These are phyloP conservation scores for Brachionus rubens DNA, from an alignment of 1,140 invertebrate genomes.

Conservation along the genomic window DNA sequence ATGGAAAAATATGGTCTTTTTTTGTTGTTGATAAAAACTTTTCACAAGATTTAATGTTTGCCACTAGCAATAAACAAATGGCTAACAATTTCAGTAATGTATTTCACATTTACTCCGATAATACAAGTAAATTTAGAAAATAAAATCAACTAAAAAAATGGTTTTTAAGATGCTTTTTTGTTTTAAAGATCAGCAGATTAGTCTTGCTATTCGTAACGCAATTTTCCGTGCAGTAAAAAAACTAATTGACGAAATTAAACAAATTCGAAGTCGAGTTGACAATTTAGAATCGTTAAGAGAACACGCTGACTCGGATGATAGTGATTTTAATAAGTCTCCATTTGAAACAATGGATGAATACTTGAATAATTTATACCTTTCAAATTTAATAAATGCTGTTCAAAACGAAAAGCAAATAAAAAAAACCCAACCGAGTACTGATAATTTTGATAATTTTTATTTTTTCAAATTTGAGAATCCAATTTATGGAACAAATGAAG, in stretches of 20 bases:
- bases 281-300: too few species aligned
- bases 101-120: slow-evolving; percentile 79
- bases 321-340: too few species aligned
- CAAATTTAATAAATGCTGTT: too few species aligned
- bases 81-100: slow-evolving; percentile 64
- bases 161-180: too few species aligned
- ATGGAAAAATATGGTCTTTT: slow-evolving; percentile 78
- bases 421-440: neutral
- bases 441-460: slow-evolving; percentile 19
- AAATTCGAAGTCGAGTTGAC: too few species aligned
- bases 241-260: slow-evolving; percentile 50
- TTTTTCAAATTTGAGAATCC: slow-evolving; percentile 43
- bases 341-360: too few species aligned
- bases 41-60: neutral
- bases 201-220: slow-evolving; percentile 74
- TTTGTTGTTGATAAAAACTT: slow-evolving; percentile 70
- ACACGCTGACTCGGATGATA: too few species aligned
- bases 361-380: too few species aligned
- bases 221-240: slow-evolving; percentile 74
- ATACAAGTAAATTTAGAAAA: slow-evolving; percentile 73
- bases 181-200: slow-evolving; percentile 81
- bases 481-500: slow-evolving; percentile 65
- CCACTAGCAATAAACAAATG: neutral
- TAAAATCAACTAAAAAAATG: too few species aligned
- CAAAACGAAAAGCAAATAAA: neutral